A percentile compares a stretch with the other conserved stretches of the same genome.
Conservation (phyloP, 92 coral and sea anemone genomes). For the Metridium senile region DNA sequence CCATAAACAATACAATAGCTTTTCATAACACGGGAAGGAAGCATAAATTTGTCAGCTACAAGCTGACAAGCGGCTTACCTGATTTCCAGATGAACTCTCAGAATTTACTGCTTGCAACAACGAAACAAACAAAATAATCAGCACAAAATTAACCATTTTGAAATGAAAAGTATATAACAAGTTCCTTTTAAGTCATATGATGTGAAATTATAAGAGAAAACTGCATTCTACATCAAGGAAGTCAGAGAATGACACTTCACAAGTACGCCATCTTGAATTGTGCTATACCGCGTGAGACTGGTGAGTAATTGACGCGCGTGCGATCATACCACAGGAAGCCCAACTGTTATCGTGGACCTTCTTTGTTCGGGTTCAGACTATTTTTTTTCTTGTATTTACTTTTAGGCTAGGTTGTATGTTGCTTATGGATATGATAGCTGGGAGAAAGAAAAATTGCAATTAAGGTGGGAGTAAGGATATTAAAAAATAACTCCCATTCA, state of each 20-base stretch:
- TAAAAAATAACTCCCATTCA: too few relatives aligned
- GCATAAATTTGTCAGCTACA: too few relatives aligned
- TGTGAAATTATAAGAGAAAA: background rate
- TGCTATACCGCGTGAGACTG: background rate
- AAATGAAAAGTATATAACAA: background rate
- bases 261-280: background rate
- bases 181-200: background rate
- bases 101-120: slow-evolving; percentile 1
- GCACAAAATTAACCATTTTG: background rate
- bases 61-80: slow-evolving; percentile 2
- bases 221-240: background rate
- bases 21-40: too few relatives aligned
- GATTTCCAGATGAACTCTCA: slow-evolving; percentile 10
- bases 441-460: too few relatives aligned
- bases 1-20: background rate
- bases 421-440: too few relatives aligned
- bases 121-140: background rate
- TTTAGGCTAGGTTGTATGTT: too few relatives aligned
- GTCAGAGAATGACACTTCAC: background rate
- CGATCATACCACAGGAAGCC: background rate
- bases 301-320: background rate
- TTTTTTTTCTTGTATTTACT: too few relatives aligned
- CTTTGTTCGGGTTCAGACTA: too few relatives aligned
- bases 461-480: too few relatives aligned
- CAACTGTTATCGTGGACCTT: too few relatives aligned